phyloP scores from a whole-genome alignment of 2,888 invertebrate genomes.

The Catocala sponsa region DNA sequence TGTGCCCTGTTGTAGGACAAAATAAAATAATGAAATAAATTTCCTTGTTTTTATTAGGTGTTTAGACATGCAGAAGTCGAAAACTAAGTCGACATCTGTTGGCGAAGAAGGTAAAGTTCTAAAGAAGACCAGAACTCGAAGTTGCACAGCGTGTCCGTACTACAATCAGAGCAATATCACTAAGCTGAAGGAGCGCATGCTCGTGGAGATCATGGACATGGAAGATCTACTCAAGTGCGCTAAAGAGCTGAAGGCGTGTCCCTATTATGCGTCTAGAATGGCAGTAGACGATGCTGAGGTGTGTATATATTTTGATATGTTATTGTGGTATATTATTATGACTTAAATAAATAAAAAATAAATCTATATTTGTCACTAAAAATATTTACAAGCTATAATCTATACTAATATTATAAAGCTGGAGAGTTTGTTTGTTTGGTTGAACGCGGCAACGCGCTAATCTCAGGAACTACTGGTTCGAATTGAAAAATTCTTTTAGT shows the following conservation, averaged over 20 bases:
- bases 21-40: no score
- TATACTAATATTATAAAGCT: no score
- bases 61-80: constrained; percentile 92
- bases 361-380: no score
- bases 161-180: constrained; percentile 89
- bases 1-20: no score
- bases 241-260: constrained; percentile 93
- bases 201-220: constrained; percentile 94
- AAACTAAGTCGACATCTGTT: constrained; percentile 86
- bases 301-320: constrained; percentile 6
- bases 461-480: no score
- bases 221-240: constrained; percentile 94
- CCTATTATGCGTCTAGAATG: constrained; percentile 96
- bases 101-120: constrained; percentile 89
- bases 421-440: no score
- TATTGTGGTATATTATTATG: no score
- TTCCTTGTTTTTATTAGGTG: constrained; percentile 84
- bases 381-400: no score
- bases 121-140: constrained; percentile 89
- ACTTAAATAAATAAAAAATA: no score
- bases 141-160: constrained; percentile 90
- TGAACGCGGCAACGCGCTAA: no score
- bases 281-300: constrained; percentile 95
- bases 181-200: constrained; percentile 89
- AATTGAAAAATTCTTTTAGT: no score